Percentiles rank a stretch among this genome's conserved stretches.
Conservation (phyloP, 2,113 vertebrate species). For the Epinephelus moara region DNA sequence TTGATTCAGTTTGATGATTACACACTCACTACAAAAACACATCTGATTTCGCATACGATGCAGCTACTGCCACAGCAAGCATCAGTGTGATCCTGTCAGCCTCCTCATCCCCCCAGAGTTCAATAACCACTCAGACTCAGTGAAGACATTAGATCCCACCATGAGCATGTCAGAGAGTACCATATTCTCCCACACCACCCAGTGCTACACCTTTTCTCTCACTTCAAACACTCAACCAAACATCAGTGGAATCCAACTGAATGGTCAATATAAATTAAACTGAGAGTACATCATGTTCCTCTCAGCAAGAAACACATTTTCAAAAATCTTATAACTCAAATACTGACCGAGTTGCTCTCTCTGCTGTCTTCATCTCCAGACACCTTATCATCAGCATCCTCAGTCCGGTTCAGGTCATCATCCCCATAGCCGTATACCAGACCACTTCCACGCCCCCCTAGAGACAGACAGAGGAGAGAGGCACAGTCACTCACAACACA, state of each 20-base stretch:
- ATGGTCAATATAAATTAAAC: background rate
- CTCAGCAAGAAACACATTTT: too few species aligned
- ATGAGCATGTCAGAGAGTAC: background rate
- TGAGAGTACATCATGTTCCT: background rate
- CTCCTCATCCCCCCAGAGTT: background rate
- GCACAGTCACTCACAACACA: background rate
- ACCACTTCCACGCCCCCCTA: constrained; percentile 85
- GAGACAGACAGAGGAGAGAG: background rate
- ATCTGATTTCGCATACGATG: background rate
- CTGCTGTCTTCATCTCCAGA: constrained; percentile 93
- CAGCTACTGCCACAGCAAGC: background rate
- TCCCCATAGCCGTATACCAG: constrained; percentile 93
- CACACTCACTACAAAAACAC: background rate
- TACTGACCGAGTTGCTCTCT: constrained; percentile 94
- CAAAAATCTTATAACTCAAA: background rate
- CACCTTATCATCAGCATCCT: constrained; percentile 83
- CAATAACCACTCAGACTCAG: background rate
- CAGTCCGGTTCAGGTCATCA: constrained; percentile 88
- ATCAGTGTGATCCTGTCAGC: background rate
- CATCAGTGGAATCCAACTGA: background rate
- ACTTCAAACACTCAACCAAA: background rate
- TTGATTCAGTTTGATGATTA: background rate
- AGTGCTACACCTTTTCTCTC: background rate
- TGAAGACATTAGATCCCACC: background rate
- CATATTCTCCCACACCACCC: background rate